These are phyloP conservation scores for Campaea margaritaria DNA, from an alignment of 2,888 invertebrate genomes.

Conservation along the genomic window DNA sequence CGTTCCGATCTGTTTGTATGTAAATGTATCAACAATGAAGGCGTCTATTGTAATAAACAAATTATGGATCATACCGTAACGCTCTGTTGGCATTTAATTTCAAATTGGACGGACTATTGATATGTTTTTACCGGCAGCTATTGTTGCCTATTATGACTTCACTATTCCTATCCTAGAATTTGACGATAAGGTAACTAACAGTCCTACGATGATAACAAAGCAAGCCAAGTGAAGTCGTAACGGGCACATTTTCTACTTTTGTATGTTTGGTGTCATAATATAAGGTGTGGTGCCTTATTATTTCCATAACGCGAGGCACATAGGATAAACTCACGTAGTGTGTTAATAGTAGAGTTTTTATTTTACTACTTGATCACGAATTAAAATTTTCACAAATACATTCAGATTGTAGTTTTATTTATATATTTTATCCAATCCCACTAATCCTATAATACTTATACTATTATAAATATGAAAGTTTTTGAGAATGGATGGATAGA, in stretches of 20 bases:
- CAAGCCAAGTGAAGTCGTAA: constrained; percentile 11
- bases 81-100: neutral
- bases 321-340: constrained; percentile 63
- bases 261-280: constrained; percentile 40
- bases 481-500: no score
- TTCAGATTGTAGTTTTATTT: constrained; percentile 48
- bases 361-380: constrained; percentile 81
- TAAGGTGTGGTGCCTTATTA: constrained; percentile 50
- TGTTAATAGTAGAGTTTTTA: constrained; percentile 72
- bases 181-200: no score
- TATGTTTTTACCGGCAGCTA: constrained; percentile 4
- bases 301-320: constrained; percentile 46
- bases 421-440: no score
- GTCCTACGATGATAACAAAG: neutral
- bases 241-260: constrained; percentile 9
- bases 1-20: neutral
- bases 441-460: no score
- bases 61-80: no score
- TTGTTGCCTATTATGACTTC: neutral
- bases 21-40: constrained; percentile 3
- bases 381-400: constrained; percentile 76
- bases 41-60: neutral
- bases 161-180: neutral
- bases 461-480: no score
- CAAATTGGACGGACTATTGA: neutral